Evolutionary conservation across 2,888 invertebrate genomes (phyloP).

Genomic region (Dyspetes luteomarginatus): DNA sequence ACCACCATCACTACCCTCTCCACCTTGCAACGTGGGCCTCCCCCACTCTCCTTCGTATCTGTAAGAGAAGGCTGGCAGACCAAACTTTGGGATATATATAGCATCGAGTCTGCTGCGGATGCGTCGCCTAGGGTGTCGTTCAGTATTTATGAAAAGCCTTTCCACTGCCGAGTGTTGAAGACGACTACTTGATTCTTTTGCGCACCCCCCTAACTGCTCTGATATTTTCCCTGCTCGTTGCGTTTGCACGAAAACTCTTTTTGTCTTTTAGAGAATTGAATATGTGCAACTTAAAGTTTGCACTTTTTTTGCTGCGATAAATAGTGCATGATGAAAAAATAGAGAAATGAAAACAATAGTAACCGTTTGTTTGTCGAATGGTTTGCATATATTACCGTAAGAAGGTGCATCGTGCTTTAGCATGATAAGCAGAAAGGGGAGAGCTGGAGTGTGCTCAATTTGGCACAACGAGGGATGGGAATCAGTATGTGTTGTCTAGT

Average conservation of each 20-base stretch:
- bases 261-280: not conserved
- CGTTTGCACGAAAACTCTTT: not conserved
- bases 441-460: conserved; percentile 79
- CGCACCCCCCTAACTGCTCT: conserved; percentile 54
- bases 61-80: conserved; percentile 32
- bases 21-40: conserved; percentile 59
- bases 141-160: conserved; percentile 81
- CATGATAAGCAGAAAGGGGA: conserved; percentile 41
- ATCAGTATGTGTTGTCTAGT: conserved; percentile 71
- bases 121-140: conserved; percentile 77
- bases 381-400: conserved; percentile 78
- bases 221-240: conserved; percentile 40
- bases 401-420: conserved; percentile 41
- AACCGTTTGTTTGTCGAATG: conserved; percentile 80
- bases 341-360: not conserved
- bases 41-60: conserved; percentile 47
- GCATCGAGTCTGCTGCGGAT: conserved; percentile 63
- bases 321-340: not conserved
- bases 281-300: not conserved
- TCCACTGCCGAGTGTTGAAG: conserved; percentile 55
- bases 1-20: conserved; percentile 42
- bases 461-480: conserved; percentile 80
- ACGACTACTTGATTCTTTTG: conserved; percentile 51
- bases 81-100: conserved; percentile 44
- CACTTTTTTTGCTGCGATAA: not conserved